Conservation (phyloP, 2,888 invertebrate species). For the Watsonalla binaria region DNA sequence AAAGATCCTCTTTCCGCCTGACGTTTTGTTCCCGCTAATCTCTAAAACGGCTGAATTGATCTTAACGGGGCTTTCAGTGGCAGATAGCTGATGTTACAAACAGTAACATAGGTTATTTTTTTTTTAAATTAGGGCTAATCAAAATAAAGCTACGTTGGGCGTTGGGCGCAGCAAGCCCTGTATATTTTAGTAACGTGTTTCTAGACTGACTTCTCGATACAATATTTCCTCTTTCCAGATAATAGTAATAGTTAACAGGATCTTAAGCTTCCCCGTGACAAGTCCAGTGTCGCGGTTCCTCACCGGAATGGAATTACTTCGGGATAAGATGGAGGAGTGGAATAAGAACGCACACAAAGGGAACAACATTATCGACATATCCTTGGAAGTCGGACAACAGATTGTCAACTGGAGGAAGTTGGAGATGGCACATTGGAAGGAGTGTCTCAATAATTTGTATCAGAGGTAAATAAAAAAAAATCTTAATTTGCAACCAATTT, state of each 20-base stretch:
- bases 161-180: too few relatives aligned
- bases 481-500: too few relatives aligned
- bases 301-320: conserved; percentile 92
- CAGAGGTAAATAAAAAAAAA: conserved; percentile 61
- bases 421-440: conserved; percentile 93
- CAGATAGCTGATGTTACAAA: too few relatives aligned
- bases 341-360: conserved; percentile 93
- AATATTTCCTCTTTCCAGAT: conserved; percentile 68
- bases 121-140: too few relatives aligned
- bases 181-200: too few relatives aligned
- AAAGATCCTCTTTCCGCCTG: too few relatives aligned
- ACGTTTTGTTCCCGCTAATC: too few relatives aligned
- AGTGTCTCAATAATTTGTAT: conserved; percentile 84
- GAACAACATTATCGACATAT: conserved; percentile 87
- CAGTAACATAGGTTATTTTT: too few relatives aligned
- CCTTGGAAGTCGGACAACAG: conserved; percentile 86
- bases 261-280: conserved; percentile 84
- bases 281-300: conserved; percentile 93
- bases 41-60: too few relatives aligned
- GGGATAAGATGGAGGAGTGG: conserved; percentile 93
- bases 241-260: conserved; percentile 81
- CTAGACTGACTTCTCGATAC: too few relatives aligned
- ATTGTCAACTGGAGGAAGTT: conserved; percentile 95
- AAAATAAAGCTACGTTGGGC: too few relatives aligned
- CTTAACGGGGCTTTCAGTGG: too few relatives aligned